phyloP scores from a whole-genome alignment of 2,888 invertebrate species.

The Camptogramma bilineatum region DNA sequence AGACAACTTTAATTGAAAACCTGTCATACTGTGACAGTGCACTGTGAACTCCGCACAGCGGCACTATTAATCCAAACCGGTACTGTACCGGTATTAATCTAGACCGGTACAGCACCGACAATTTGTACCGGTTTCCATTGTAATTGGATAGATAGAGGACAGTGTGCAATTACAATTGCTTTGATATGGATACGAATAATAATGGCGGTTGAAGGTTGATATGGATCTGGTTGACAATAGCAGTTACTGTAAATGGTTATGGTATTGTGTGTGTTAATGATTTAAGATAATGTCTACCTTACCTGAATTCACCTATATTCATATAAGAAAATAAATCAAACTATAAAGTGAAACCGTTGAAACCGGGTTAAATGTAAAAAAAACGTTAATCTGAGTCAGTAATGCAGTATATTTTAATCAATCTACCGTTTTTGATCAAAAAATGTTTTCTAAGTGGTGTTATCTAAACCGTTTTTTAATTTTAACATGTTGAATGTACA shows the following conservation, averaged over 20 bases:
- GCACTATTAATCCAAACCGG: slow-evolving; percentile 38
- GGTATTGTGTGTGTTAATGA: slow-evolving; percentile 1
- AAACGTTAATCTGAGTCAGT: no score
- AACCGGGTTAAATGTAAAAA: no score
- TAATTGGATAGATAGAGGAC: slow-evolving; percentile 44
- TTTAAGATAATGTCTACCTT: not conserved
- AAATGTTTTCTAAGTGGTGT: no score
- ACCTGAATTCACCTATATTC: not conserved
- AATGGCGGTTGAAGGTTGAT: slow-evolving; percentile 16
- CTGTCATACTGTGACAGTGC: slow-evolving; percentile 18
- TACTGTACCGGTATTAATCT: slow-evolving; percentile 41
- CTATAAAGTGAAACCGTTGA: no score
- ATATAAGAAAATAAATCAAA: no score
- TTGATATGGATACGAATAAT: slow-evolving; percentile 35
- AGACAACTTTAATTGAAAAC: slow-evolving; percentile 13
- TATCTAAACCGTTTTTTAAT: no score
- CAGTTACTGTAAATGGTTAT: slow-evolving; percentile 7
- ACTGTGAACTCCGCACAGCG: slow-evolving; percentile 22
- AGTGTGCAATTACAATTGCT: slow-evolving; percentile 34
- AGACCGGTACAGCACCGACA: slow-evolving; percentile 29
- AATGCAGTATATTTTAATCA: no score
- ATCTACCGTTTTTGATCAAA: no score
- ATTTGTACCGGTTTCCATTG: slow-evolving; percentile 43
- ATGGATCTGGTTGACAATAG: slow-evolving; percentile 12
- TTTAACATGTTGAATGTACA: no score